Evolutionary conservation across 2,113 vertebrate species (phyloP).

Genomic region (Stercorarius parasiticus): DNA sequence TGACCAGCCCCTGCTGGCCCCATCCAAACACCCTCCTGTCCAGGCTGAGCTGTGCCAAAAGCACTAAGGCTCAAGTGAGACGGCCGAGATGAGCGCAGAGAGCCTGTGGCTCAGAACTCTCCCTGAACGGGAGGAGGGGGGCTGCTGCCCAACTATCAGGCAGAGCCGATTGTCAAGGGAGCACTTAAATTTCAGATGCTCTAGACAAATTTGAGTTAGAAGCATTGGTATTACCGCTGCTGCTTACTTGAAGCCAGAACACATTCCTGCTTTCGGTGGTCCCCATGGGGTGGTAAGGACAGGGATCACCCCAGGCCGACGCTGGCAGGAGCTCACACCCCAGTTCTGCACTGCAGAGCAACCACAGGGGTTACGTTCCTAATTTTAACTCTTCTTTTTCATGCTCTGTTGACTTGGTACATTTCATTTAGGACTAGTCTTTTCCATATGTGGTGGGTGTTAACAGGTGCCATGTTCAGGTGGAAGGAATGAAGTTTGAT

Average conservation of each 20-base stretch:
- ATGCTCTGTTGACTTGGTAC: accelerated
- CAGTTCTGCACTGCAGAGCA: no score
- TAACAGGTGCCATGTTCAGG: background rate
- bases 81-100: accelerated
- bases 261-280: accelerated
- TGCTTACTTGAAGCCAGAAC: accelerated
- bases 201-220: background rate
- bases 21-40: background rate
- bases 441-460: background rate
- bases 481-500: background rate
- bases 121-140: background rate
- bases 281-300: accelerated
- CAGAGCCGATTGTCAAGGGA: background rate
- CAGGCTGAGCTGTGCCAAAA: background rate
- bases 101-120: background rate
- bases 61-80: background rate
- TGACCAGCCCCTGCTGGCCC: accelerated
- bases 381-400: background rate
- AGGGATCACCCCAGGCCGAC: accelerated
- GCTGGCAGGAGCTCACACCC: background rate
- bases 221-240: accelerated
- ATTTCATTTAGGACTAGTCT: background rate
- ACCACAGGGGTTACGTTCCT: accelerated
- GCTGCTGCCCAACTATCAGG: background rate
- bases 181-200: background rate